phyloP scores from a whole-genome alignment of 2,113 vertebrate genomes.

The Psittacara wagleri region DNA sequence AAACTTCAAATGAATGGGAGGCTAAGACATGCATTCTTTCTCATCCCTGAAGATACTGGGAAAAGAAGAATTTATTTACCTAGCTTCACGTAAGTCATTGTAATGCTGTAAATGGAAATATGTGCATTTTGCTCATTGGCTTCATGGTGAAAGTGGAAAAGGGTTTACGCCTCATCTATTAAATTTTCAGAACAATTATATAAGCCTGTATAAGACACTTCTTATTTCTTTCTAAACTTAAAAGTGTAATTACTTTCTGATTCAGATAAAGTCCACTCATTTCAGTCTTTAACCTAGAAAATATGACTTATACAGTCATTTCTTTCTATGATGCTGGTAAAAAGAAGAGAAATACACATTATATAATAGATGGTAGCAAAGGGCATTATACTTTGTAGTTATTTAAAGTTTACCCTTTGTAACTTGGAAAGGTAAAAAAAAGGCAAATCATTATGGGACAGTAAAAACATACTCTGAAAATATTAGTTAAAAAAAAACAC shows the following conservation, averaged over 20 bases:
- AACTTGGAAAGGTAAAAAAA: constrained; percentile 44
- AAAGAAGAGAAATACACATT: neutral
- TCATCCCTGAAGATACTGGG: neutral
- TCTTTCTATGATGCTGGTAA: neutral
- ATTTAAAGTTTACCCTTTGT: neutral
- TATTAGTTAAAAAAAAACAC: constrained; percentile 53
- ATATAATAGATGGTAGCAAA: neutral
- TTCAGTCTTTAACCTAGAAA: neutral
- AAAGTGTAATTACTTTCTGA: neutral
- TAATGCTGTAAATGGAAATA: neutral
- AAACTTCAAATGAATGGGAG: neutral
- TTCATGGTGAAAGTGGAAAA: neutral
- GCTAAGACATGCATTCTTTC: neutral
- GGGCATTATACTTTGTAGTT: neutral
- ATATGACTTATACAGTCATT: neutral
- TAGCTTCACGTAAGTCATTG: neutral
- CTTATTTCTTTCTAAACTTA: neutral
- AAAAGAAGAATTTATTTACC: neutral
- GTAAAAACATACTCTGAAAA: constrained; percentile 53
- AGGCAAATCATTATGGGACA: constrained; percentile 23
- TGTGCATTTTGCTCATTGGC: neutral
- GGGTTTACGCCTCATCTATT: neutral
- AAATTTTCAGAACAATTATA: neutral
- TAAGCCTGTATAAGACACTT: neutral
- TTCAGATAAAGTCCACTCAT: neutral